Evolutionary conservation across 2,113 vertebrate genomes (phyloP), one percentile per base, ranked within the genome.

Genomic region (Aramus guarauna): DNA sequence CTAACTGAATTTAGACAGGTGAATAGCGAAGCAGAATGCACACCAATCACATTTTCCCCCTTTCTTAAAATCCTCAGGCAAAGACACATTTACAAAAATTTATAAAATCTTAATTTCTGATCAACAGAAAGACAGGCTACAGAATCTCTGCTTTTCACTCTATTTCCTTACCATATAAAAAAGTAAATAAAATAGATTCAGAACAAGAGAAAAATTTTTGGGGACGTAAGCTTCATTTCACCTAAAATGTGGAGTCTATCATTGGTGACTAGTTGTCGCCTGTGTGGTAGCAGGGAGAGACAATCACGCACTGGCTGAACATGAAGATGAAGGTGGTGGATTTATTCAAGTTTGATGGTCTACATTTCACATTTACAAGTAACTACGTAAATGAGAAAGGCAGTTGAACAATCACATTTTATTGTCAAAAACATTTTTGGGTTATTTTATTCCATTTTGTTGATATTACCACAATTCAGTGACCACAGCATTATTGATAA

Each of bases 11-110:
- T 67, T 50, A 75, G 18, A 66, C 5, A 71, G 27, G 15, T 88
- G 50, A 48, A 56, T 24, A 87, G 34, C 24, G 63, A 52, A 68
- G 50, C 18, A 62, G 20, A 86, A 62, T 3, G 4, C 9, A 80
- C 5, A 62, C 10, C 0, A 0, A 27, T 32, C 21, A 16, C 20
- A 19, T 15, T 69, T 56, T 8, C 15, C 6, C 0, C 0, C 32
- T 12, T 59, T 64, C 63, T 80, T 15, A 84, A 81, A 95, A 71
- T 26, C 74, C 1, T 1, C 41, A 62, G 39, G 60, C n/a, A 90
- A 89, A 77, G 15, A 26, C 26, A 75, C 4, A 52, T 68, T 60
- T 56, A 48, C 4, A 85, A 84, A 72, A 58, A 11, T 1, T 1
- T 29, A 78, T 26, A 47, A 18, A 77, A 71, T 64, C 17, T 12